Conservation (phyloP, 2,888 invertebrate genomes). For the Microdon myrmicae region DNA sequence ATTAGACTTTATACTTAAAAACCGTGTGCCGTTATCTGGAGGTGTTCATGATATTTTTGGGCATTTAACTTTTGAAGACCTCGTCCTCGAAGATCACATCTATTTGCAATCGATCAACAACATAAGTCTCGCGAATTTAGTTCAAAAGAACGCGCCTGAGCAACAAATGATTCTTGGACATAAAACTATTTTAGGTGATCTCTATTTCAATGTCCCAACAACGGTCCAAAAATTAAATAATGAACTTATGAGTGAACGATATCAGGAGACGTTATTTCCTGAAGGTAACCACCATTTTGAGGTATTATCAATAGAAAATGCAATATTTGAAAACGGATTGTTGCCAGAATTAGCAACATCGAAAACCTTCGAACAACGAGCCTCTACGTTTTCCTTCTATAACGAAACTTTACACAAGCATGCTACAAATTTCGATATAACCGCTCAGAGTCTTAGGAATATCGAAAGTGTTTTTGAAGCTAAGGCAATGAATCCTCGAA, state of each 20-base stretch:
- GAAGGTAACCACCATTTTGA: constrained; percentile 58
- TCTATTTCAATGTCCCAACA: constrained; percentile 58
- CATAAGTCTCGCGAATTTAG: constrained; percentile 56
- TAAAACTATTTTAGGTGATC: constrained; percentile 56
- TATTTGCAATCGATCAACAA: constrained; percentile 59
- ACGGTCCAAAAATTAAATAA: constrained; percentile 58
- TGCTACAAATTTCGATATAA: neutral
- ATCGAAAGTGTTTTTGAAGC: constrained; percentile 9
- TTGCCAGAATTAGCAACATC: constrained; percentile 6
- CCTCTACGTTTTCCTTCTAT: neutral
- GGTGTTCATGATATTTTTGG: constrained; percentile 59
- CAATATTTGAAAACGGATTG: constrained; percentile 57
- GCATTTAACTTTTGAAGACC: constrained; percentile 57
- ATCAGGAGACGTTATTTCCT: constrained; percentile 57
- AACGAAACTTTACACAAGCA: constrained; percentile 6
- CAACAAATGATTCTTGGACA: constrained; percentile 57
- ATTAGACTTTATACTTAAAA: constrained; percentile 58
- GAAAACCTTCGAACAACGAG: constrained; percentile 6
- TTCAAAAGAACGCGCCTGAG: constrained; percentile 54
- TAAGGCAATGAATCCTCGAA: constrained; percentile 15
- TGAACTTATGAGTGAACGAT: constrained; percentile 57
- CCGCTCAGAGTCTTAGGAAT: too few species aligned
- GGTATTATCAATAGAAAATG: constrained; percentile 56
- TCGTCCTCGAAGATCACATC: constrained; percentile 55
- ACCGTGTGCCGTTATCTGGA: constrained; percentile 58